Base-by-base conservation (phyloP, 2,113 vertebrate species). In the Gila orcuttii region DNA sequence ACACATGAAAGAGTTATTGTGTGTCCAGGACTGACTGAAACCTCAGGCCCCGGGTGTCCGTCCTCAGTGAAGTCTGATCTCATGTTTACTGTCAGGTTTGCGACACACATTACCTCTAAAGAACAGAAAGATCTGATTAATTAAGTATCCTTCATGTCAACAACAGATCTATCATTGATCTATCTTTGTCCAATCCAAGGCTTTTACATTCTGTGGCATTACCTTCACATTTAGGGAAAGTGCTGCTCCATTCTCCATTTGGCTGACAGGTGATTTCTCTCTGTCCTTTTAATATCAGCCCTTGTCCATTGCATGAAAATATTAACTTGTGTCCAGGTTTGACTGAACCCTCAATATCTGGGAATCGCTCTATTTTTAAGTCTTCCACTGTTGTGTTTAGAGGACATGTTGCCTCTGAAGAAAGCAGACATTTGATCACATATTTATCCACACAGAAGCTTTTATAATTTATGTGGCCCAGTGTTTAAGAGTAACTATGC, bases 291-390 rank as follows among this genome's bases (percentile, higher is more conserved):
- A 85, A 66, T 21, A 0, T 88, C 82, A 93, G 76, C 0, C 82
- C 84, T 55, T 69, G 0, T 1, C 90, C 77, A 23, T 15, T 33
- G 36, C 96, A 97, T 21, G 91, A 82, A 92, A 98, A 96, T 10
- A 50, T 86, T 25, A 96, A 13, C 17, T 84, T 93, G 3, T 96
- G 92, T 75, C 96, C 96, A 90, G 87, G 91, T 28, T 83, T 86
- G 33, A 94, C 91, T 15, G 91, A 92, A 85, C 82, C 84, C 31
- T 89, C 86, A 3, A 69, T 11, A 23, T 93, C 88, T 25, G 83
- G 66, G 2, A 81, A 28, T 42, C 19, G 2, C 10, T 79, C 10
- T 4, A 59, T 57, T 12, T 2, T n/a, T 3, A 59, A 12, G 52
- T 39, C 2, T 23, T 28, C 31, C 50, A 23, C 25, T 47, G 42